Conservation (phyloP, 2,113 vertebrate genomes). For the Brachyhypopomus gauderio region DNA sequence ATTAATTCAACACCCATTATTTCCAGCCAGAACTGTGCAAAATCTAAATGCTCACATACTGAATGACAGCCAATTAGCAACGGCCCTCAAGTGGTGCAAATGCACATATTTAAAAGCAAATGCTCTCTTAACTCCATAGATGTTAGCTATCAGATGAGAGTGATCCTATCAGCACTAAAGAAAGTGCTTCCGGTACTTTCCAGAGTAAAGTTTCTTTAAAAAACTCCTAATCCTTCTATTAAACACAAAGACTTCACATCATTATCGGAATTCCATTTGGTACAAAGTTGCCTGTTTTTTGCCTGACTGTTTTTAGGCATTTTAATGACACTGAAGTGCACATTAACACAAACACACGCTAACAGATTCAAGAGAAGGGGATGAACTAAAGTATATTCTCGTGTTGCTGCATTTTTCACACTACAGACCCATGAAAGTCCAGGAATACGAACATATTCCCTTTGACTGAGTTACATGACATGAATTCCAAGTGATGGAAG, state of each 20-base stretch:
- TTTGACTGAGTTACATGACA: neutral
- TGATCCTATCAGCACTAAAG: neutral
- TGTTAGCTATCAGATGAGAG: no score
- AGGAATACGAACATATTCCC: neutral
- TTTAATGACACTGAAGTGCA: neutral
- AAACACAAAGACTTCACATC: neutral
- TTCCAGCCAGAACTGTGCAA: no score
- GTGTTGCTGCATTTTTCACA: neutral
- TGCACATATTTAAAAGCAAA: neutral
- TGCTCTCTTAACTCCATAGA: no score
- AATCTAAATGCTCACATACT: slow-evolving; percentile 1
- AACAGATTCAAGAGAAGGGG: neutral
- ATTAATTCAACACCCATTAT: no score
- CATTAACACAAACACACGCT: no score
- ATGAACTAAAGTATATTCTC: neutral
- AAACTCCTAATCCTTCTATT: slow-evolving; percentile 14
- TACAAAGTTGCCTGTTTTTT: neutral
- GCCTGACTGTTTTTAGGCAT: neutral
- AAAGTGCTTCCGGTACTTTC: neutral
- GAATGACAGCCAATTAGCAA: slow-evolving; percentile 10
- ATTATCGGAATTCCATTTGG: neutral
- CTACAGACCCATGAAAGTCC: neutral
- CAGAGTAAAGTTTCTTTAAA: neutral
- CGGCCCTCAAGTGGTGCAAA: slow-evolving; percentile 10
- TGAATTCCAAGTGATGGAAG: neutral